Base-by-base conservation (phyloP, 1,140 invertebrate genomes). In the Phocides pigmalion region DNA sequence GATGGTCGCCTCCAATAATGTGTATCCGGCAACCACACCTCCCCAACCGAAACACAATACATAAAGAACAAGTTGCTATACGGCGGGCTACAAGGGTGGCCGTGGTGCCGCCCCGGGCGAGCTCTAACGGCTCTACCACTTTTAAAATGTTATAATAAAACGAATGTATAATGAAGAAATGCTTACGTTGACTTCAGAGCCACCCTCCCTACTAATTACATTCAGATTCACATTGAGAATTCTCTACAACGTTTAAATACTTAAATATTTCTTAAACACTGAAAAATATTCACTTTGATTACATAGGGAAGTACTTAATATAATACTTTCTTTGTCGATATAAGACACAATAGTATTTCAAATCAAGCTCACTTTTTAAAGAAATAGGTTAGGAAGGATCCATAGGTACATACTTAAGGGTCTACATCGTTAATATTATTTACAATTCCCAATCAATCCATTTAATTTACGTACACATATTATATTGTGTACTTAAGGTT, bases 161-260 rank as follows among this genome's bases (percentile, higher is more conserved):
- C 3, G 22, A 3, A 22, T 22, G 22, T 22, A 22, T 6, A 22
- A 3, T 22, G 6, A 22, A 22, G 22, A 3, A 22, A 22, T 22
- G 6, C 2, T 22, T 3, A 22, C 22, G 6, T 22, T 22, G 2
- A 22, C 2, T 3, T 35, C n/a, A 12, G 11, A 35, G 32, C 32
- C 32, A 0, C 32, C 32, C 11, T n/a, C 9, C 32, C 3, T 2
- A 12, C n/a, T 35, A 35, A 11, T 2, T 46, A 46, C 14, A 51
- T 19, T 37, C 28, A 51, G 9, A 51, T 35, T 28, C 16, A 51
- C 19, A 47, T 35, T n/a, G n/a, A 22, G 19, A 22, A 47, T 37
- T 37, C 49, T 51, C 47, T 50, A 51, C 37, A 59, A 71, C 32
- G 62, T 51, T 37, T 28, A 37, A 25, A 22, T 22, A 68, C 28